These are phyloP conservation scores for Crossocerus cetratus DNA, from an alignment of 2,888 invertebrate species.

Conservation along the genomic window DNA sequence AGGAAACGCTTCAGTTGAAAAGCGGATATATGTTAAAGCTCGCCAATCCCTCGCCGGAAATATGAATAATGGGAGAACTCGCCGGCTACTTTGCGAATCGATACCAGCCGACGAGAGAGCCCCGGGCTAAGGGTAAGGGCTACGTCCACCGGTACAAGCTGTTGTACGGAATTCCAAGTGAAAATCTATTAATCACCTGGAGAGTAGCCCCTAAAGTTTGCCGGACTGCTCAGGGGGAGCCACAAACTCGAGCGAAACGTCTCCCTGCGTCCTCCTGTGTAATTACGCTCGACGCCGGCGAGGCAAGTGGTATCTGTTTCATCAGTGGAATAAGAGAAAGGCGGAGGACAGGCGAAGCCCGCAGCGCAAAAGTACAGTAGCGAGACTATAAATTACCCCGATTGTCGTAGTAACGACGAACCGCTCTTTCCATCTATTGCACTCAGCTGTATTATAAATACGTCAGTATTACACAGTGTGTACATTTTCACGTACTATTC, in stretches of 20 bases:
- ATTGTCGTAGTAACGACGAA: too few relatives aligned
- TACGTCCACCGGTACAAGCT: conserved; percentile 21
- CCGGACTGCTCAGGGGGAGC: not conserved
- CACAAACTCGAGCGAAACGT: not conserved
- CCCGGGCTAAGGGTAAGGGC: conserved; percentile 19
- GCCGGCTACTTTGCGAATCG: conserved; percentile 32
- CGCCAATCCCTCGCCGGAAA: conserved; percentile 8
- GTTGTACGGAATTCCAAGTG: conserved; percentile 18
- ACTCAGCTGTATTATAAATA: too few relatives aligned
- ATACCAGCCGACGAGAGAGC: conserved; percentile 14
- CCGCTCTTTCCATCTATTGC: too few relatives aligned
- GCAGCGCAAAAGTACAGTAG: too few relatives aligned
- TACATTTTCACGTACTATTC: too few relatives aligned
- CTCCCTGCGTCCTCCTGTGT: conserved; percentile 8
- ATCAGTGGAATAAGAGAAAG: not conserved
- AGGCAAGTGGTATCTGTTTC: not conserved
- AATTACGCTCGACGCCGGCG: not conserved
- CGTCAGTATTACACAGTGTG: too few relatives aligned
- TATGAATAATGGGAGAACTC: conserved; percentile 38
- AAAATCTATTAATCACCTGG: conserved; percentile 40
- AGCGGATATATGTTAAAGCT: too few relatives aligned
- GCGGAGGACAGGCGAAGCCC: not conserved
- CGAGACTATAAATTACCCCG: too few relatives aligned
- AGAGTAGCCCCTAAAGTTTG: not conserved
- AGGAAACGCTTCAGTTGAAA: not conserved